Evolutionary conservation across 1,140 invertebrate genomes (phyloP).

Genomic region (Aricia agestis): DNA sequence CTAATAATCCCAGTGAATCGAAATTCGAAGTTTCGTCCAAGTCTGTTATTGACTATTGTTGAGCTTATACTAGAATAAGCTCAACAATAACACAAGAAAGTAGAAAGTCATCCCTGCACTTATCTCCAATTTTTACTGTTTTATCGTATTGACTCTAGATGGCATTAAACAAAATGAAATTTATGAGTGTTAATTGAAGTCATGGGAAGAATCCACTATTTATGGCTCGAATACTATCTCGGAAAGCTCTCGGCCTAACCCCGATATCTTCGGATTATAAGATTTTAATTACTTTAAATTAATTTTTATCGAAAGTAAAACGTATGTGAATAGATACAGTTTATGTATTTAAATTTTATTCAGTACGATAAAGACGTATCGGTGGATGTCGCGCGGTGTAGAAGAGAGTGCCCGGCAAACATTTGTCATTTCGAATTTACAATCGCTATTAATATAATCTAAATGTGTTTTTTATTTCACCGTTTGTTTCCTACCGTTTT

Average conservation of each 20-base stretch:
- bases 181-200: slow-evolving; percentile 37
- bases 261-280: background rate
- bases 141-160: slow-evolving; percentile 23
- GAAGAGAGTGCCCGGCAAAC: slow-evolving; percentile 27
- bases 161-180: slow-evolving; percentile 31
- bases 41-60: too few relatives aligned
- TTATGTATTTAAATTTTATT: slow-evolving; percentile 10
- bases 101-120: background rate
- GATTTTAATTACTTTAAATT: slow-evolving; percentile 15
- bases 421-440: slow-evolving; percentile 57
- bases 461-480: slow-evolving; percentile 58
- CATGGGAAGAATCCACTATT: slow-evolving; percentile 24
- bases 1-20: too few relatives aligned
- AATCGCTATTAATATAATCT: slow-evolving; percentile 62
- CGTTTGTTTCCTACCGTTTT: slow-evolving; percentile 53
- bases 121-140: slow-evolving; percentile 21
- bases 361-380: background rate
- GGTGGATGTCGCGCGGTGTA: background rate
- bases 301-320: slow-evolving; percentile 11
- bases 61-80: too few relatives aligned
- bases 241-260: slow-evolving; percentile 1
- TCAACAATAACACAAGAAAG: background rate
- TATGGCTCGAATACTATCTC: slow-evolving; percentile 2
- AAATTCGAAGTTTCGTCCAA: too few relatives aligned
- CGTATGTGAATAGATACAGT: background rate